Evolutionary conservation across 2,888 invertebrate genomes (phyloP).

Genomic region (Stegana nigrithorax): DNA sequence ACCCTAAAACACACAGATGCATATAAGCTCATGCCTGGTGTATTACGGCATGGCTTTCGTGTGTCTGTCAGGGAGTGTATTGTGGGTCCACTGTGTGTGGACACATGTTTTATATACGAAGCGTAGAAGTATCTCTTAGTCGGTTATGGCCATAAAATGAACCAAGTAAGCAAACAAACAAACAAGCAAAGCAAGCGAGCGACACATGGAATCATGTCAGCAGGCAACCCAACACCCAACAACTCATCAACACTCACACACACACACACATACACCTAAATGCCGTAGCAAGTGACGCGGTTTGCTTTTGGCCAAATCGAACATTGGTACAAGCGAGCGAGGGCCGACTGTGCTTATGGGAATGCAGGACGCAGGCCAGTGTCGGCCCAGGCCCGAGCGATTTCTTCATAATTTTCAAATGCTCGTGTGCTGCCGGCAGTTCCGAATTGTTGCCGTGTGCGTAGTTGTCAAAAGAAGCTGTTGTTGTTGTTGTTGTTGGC

Average conservation of each 20-base stretch:
- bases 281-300: too few relatives aligned
- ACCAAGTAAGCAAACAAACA: conserved; percentile 66
- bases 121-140: conserved; percentile 27
- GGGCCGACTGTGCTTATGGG: too few relatives aligned
- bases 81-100: conserved; percentile 18
- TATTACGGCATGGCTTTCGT: neutral
- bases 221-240: conserved; percentile 26
- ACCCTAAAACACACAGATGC: conserved; percentile 24
- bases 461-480: too few relatives aligned
- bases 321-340: too few relatives aligned
- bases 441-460: too few relatives aligned
- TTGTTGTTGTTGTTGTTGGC: too few relatives aligned
- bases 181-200: conserved; percentile 50
- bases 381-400: too few relatives aligned
- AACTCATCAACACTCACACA: conserved; percentile 14
- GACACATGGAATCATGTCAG: neutral
- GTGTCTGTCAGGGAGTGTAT: conserved; percentile 7
- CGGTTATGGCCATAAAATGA: conserved; percentile 65
- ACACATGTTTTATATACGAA: neutral
- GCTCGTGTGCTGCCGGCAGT: too few relatives aligned
- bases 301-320: too few relatives aligned
- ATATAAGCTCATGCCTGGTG: conserved; percentile 18
- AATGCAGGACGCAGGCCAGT: too few relatives aligned
- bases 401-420: too few relatives aligned
- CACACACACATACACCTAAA: conserved; percentile 30